Percentiles rank a stretch among this genome's conserved stretches.
Conservation (phyloP, 2,797 vertebrate genomes). For the Pterois miles region DNA sequence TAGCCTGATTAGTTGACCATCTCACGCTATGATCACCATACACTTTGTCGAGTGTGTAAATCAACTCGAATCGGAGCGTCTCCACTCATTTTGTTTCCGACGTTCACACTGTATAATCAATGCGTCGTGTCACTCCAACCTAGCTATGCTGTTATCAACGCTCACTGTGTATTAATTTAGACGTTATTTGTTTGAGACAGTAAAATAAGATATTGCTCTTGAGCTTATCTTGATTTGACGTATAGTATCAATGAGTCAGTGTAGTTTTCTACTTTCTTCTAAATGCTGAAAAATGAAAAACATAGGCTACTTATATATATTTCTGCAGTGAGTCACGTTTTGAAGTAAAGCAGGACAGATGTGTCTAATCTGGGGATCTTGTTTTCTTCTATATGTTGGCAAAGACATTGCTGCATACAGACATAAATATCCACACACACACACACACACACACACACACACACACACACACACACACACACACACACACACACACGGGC, state of each 20-base stretch:
- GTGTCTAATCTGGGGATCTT: constrained; percentile 30
- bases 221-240: constrained; percentile 8
- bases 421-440: constrained; percentile 15
- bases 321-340: constrained; percentile 1
- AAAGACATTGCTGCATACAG: constrained; percentile 7
- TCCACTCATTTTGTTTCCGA: constrained; percentile 27
- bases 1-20: constrained; percentile 51
- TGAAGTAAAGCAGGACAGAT: constrained; percentile 25
- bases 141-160: constrained; percentile 29
- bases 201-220: background rate
- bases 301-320: background rate
- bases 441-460: background rate
- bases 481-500: background rate
- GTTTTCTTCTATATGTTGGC: constrained; percentile 27
- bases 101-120: constrained; percentile 26
- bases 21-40: constrained; percentile 46
- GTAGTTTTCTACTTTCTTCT: background rate
- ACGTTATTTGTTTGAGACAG: constrained; percentile 13
- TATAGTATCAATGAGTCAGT: background rate
- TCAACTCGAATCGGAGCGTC: constrained; percentile 32
- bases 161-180: constrained; percentile 22
- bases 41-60: constrained; percentile 39
- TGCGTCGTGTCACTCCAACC: constrained; percentile 1
- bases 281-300: constrained; percentile 16
- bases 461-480: background rate